Conservation (phyloP, 2,888 invertebrate genomes). For the Oscheius sp. region DNA sequence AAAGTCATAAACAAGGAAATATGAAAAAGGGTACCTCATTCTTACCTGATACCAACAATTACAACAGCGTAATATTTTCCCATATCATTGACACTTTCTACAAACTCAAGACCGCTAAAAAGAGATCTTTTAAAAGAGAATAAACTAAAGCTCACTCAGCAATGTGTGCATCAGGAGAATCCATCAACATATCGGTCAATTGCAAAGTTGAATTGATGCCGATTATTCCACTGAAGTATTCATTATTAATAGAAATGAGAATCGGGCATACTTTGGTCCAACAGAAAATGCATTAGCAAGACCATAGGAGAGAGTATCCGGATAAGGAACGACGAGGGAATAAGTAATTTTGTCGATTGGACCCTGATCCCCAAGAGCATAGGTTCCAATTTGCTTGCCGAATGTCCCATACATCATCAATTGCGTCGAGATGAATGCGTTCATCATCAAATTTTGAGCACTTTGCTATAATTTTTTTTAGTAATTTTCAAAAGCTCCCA, state of each 20-base stretch:
- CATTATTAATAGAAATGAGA: background rate
- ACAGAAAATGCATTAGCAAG: background rate
- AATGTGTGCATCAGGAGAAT: background rate
- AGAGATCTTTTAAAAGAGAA: too few relatives aligned
- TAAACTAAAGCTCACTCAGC: background rate
- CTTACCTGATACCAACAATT: constrained; percentile 16
- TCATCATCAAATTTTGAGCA: constrained; percentile 14
- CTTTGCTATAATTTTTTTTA: background rate
- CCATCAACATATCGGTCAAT: background rate
- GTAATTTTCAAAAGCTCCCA: background rate
- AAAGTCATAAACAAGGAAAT: too few relatives aligned
- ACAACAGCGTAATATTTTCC: constrained; percentile 3
- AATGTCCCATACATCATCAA: constrained; percentile 1
- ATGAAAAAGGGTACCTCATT: background rate
- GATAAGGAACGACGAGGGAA: background rate
- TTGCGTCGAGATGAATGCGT: constrained; percentile 20
- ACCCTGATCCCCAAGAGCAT: background rate
- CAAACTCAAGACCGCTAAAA: constrained; percentile 11
- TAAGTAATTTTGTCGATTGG: too few relatives aligned
- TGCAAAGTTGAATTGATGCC: background rate
- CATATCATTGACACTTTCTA: background rate
- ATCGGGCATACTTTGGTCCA: background rate
- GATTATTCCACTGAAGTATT: background rate
- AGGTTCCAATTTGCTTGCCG: background rate
- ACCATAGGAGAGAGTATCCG: background rate